These are phyloP conservation scores for Unio pictorum DNA, from an alignment of 2,888 invertebrate genomes.

Conservation along the genomic window DNA sequence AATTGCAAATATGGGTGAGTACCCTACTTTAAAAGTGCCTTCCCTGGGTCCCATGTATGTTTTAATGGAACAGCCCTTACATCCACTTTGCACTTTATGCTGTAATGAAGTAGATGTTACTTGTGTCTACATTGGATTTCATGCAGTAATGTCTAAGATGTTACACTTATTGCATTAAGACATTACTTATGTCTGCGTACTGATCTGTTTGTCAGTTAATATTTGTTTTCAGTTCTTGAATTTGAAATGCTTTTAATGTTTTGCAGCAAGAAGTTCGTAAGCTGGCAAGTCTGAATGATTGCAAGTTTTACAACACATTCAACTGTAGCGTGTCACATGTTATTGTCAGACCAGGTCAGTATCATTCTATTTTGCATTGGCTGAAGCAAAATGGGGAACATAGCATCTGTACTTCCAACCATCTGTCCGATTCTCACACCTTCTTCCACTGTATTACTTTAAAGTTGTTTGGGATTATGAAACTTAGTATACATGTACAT, in stretches of 20 bases:
- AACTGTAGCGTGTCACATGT: constrained; percentile 52
- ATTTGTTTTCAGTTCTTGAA: not conserved
- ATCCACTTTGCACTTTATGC: too few relatives aligned
- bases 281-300: constrained; percentile 38
- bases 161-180: not conserved
- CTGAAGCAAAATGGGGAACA: not conserved
- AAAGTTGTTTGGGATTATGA: too few relatives aligned
- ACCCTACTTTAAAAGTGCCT: too few relatives aligned
- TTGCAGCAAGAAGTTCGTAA: constrained; percentile 47
- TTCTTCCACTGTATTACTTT: too few relatives aligned
- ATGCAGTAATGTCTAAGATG: too few relatives aligned
- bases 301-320: constrained; percentile 49
- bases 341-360: constrained; percentile 52
- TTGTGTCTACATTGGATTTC: too few relatives aligned
- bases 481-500: not conserved
- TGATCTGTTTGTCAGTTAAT: not conserved
- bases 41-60: too few relatives aligned
- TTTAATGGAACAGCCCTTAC: too few relatives aligned
- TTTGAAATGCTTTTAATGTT: constrained; percentile 5
- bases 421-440: not conserved
- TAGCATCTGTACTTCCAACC: not conserved
- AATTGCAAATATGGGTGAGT: too few relatives aligned
- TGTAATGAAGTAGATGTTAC: too few relatives aligned
- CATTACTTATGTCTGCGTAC: too few relatives aligned
- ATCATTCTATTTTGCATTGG: not conserved